Evolutionary conservation across 1,140 invertebrate species (phyloP), one percentile per base, ranked within the genome.

Genomic region (Rhopalosiphum maidis): DNA sequence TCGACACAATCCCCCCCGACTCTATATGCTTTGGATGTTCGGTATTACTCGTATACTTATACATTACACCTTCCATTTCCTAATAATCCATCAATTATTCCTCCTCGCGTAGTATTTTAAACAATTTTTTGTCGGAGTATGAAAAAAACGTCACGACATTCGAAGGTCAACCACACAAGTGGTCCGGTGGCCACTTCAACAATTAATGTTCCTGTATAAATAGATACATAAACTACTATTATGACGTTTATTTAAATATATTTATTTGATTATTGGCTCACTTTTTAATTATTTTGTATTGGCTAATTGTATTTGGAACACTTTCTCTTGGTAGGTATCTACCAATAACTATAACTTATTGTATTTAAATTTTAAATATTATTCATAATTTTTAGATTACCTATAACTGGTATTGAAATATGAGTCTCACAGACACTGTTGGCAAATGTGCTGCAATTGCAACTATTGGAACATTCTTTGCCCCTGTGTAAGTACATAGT

Each of bases 391-490:
- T 85, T 21, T n/a, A 46, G 37, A 48, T 1, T 88, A 51, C 18
- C 21, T 22, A 48, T 48, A 41, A 87, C 46, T 46, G 15, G 11
- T 46, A 86, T 86, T 30, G 6, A 46, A 90, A 90, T 41, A 90
- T 90, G 89, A 68, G 89, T 90, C 96, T 96, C 94, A 96, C 96
- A 94, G 95, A 96, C 55, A 82, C 96, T 37, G 95, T 97, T 83
- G 96, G 95, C 41, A 95, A 95, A 86, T 94, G 95, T 37, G 96
- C 96, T 9, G 95, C 96, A 93, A 95, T 96, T 86, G 95, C 96
- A 37, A 97, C 97, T 93, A 96, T 96, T 51, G 95, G 95, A 1
- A 96, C 97, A 95, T 96, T 97, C 95, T 96, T 97, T 94, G 96
- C 96, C 68, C 96, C 96, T 90, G 95, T 95, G 95, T 96, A 94